Percentiles rank a stretch among this genome's conserved stretches.
Conservation (phyloP, 2,888 invertebrate genomes). For the Cryptophagus acutangulus region DNA sequence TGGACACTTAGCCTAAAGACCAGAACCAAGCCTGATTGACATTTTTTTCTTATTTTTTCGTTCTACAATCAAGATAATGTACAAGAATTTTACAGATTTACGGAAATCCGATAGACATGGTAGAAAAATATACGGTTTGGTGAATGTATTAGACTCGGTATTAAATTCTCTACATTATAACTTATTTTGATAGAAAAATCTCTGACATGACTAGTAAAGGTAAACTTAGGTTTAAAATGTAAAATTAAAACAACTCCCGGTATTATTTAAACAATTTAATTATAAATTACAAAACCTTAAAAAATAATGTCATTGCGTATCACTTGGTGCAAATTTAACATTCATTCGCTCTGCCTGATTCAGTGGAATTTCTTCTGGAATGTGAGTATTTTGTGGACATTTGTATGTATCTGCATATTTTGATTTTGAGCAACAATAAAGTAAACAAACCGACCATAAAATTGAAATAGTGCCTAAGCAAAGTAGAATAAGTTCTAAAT, state of each 20-base stretch:
- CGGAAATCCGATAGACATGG: no score
- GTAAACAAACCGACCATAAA: slow-evolving; percentile 29
- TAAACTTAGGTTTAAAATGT: neutral
- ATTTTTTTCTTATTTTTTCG: no score
- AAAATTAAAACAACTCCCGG: neutral
- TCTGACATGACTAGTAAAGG: neutral
- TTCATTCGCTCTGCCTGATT: no score
- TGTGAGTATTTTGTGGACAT: slow-evolving; percentile 7
- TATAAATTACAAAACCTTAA: neutral
- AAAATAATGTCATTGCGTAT: slow-evolving; percentile 22
- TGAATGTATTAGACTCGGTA: no score
- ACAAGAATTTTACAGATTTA: no score
- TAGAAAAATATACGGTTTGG: no score
- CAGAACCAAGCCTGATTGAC: no score
- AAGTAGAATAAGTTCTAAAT: slow-evolving; percentile 28
- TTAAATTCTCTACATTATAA: slow-evolving; percentile 1
- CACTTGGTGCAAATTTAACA: no score
- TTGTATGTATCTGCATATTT: slow-evolving; percentile 9
- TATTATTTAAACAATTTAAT: no score
- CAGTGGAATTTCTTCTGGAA: slow-evolving; percentile 19
- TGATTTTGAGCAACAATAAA: slow-evolving; percentile 28
- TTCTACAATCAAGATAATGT: no score
- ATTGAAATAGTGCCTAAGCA: slow-evolving; percentile 30
- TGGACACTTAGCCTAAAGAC: no score
- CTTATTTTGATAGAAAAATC: neutral